Evolutionary conservation across 2,113 vertebrate species (phyloP), one percentile per base, ranked within the genome.

Genomic region (Parotia lawesii): DNA sequence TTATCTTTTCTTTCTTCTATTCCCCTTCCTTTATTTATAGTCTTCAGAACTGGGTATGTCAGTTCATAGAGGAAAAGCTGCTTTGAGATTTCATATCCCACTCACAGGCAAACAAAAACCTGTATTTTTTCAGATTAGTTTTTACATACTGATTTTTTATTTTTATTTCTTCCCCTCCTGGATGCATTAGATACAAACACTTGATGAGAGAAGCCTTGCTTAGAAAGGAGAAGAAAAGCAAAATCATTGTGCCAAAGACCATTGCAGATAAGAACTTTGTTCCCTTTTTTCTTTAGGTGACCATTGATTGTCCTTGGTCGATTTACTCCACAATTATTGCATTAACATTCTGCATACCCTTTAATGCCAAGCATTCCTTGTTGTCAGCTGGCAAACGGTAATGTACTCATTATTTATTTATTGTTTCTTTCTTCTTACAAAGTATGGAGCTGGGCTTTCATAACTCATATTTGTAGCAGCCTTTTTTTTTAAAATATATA

Each of bases 251-350:
- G 25, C 75, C 75, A 60, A 57, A 78, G 40, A 61, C 50, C 20
- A 51, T 28, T 67, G 54, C 3, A 4, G 78, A 47, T 90, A 42
- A 86, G 37, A 91, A 24, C 37, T 86, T 51, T 85, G 57, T 95
- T 92, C 51, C 35, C 44, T 87, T 23, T 79, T 90, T 62, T 94
- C 35, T 71, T 44, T 97, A 99, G 99, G 98, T 99, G 94, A 99
- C 99, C 23, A 99, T 99, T 12, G 99, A 99, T 95, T 99, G 99
- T 90, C 99, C 99, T 3, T 99, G 99, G 99, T 99, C 99, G 3
- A 99, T 99, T 96, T 99, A 99, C 96, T 99, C 99, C 91, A 99
- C 98, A 1, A 98, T 99, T 95, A 98, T 99, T 29, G 97, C 99
- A 5, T 98, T 99, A 96, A 99, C 99, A 12, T 99, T 99, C 98